Evolutionary conservation across 64 coral and sea anemone species (phyloP).

Genomic region (Exaiptasia diaphana): DNA sequence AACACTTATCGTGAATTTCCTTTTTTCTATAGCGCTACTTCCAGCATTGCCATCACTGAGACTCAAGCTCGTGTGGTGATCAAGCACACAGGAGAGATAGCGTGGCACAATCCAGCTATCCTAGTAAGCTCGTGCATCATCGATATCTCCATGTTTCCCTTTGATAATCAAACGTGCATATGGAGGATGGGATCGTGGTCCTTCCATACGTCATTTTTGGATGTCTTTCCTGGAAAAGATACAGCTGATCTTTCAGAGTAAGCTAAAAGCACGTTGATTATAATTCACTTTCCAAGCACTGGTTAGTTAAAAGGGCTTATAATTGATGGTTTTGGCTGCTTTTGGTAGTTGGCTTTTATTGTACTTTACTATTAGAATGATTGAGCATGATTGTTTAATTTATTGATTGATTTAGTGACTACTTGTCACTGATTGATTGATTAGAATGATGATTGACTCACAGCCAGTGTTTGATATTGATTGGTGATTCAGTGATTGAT

Average conservation of each 20-base stretch:
- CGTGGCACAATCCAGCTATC: constrained; percentile 54
- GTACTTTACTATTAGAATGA: too few relatives aligned
- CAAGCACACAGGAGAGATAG: constrained; percentile 36
- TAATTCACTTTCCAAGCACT: too few relatives aligned
- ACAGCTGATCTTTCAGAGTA: constrained; percentile 40
- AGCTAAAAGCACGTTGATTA: too few relatives aligned
- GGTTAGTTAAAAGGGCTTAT: too few relatives aligned
- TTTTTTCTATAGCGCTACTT: constrained; percentile 30
- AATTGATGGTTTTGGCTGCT: too few relatives aligned
- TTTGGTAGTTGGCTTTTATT: too few relatives aligned
- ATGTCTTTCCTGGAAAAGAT: constrained; percentile 14
- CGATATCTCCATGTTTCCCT: constrained; percentile 63
- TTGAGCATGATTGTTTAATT: too few relatives aligned
- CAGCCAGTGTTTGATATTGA: too few relatives aligned
- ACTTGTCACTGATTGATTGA: too few relatives aligned
- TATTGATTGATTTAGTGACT: too few relatives aligned
- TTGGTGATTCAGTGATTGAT: too few relatives aligned
- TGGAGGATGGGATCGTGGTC: constrained; percentile 59
- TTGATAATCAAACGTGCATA: constrained; percentile 65
- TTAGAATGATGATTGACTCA: too few relatives aligned
- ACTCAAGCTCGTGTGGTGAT: constrained; percentile 1
- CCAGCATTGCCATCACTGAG: background rate
- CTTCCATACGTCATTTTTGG: constrained; percentile 19
- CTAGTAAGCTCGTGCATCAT: constrained; percentile 64
- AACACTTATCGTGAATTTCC: background rate